A percentile compares a stretch with the other conserved stretches of the same genome.
These are phyloP conservation scores for Thamnophis elegans DNA, from an alignment of 2,797 vertebrate species.

Conservation along the genomic window DNA sequence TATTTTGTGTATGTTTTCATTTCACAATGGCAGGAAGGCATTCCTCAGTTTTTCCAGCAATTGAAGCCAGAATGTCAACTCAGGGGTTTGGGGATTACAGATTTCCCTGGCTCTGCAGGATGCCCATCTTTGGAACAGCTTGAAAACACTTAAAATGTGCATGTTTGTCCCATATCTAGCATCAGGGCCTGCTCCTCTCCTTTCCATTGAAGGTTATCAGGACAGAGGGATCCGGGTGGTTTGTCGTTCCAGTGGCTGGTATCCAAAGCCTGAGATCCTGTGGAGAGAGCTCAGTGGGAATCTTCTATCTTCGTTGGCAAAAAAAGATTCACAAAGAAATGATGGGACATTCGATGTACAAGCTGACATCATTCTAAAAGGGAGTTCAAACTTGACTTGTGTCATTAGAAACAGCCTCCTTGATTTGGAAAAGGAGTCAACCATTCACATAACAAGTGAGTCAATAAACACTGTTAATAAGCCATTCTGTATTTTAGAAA, in stretches of 20 bases:
- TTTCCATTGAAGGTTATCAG: conserved; percentile 43
- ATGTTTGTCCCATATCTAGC: conserved; percentile 37
- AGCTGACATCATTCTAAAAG: conserved; percentile 39
- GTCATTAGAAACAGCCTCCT: conserved; percentile 49
- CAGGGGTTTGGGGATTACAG: background rate
- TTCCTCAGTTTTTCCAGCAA: background rate
- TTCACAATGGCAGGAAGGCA: background rate
- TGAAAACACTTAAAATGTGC: background rate
- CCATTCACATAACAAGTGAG: conserved; percentile 55
- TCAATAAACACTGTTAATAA: background rate
- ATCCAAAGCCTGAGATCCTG: conserved; percentile 53
- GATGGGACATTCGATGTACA: conserved; percentile 53
- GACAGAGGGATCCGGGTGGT: conserved; percentile 37
- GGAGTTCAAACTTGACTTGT: conserved; percentile 45
- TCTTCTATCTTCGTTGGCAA: background rate
- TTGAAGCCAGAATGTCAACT: background rate
- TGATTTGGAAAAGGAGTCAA: conserved; percentile 39
- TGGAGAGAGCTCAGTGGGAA: conserved; percentile 48
- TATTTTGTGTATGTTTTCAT: background rate
- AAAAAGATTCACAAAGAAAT: conserved; percentile 21
- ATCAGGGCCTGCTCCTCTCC: conserved; percentile 52
- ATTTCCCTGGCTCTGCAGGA: background rate
- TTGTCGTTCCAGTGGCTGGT: conserved; percentile 59
- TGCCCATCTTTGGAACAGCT: background rate
- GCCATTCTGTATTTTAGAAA: background rate